phyloP scores from a whole-genome alignment of 2,888 invertebrate species.

The Salpingus planirostris region DNA sequence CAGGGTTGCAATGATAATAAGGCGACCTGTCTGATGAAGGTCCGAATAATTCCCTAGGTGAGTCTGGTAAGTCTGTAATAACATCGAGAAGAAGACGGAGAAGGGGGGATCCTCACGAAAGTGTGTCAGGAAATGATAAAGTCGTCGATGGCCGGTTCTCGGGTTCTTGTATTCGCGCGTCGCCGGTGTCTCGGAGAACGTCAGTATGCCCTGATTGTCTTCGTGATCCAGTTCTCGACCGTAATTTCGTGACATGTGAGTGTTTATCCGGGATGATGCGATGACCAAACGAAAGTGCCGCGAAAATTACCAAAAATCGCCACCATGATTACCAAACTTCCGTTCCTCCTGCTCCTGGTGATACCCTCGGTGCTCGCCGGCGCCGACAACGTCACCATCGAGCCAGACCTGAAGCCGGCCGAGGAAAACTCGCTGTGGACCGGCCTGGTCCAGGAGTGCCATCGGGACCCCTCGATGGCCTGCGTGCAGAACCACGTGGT shows the following conservation, averaged over 20 bases:
- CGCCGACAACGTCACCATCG: conserved; percentile 30
- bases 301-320: conserved; percentile 10
- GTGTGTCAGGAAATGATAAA: conserved; percentile 40
- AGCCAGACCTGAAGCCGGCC: conserved; percentile 26
- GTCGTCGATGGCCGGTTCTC: conserved; percentile 22
- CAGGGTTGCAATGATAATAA: too few relatives aligned
- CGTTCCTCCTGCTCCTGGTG: conserved; percentile 14
- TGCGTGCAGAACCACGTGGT: conserved; percentile 73
- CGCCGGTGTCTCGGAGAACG: conserved; percentile 30
- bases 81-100: neutral
- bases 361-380: conserved; percentile 14
- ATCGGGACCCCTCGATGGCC: conserved; percentile 51
- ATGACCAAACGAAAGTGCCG: too few relatives aligned
- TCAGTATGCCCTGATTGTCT: conserved; percentile 34
- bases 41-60: too few relatives aligned
- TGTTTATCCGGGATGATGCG: conserved; percentile 16
- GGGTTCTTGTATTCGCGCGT: conserved; percentile 31
- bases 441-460: conserved; percentile 62
- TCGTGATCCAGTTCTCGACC: conserved; percentile 29
- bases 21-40: too few relatives aligned
- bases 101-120: conserved; percentile 19
- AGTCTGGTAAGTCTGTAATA: too few relatives aligned
- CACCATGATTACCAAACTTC: conserved; percentile 14
- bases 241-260: conserved; percentile 18
- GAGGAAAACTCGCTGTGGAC: conserved; percentile 63